Percentiles rank a stretch among this genome's conserved stretches.
These are phyloP conservation scores for Brachionus sp. DNA, from an alignment of 1,140 invertebrate genomes.

Conservation along the genomic window DNA sequence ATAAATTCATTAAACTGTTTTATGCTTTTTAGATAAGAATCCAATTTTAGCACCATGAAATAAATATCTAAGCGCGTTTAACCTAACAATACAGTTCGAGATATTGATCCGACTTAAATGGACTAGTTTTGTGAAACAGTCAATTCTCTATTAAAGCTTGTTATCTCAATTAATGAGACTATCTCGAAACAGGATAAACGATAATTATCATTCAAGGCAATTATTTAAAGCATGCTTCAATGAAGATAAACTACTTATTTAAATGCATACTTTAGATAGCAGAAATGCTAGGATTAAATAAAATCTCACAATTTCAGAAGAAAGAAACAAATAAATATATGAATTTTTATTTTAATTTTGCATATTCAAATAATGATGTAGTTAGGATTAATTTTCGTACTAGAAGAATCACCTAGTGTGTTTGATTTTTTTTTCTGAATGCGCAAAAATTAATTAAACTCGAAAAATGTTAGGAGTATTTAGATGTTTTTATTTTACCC, in stretches of 20 bases:
- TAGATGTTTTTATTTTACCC: not conserved
- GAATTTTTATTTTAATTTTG: not conserved
- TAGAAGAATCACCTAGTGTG: not conserved
- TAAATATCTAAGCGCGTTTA: not conserved
- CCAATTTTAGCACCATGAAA: conserved; percentile 21
- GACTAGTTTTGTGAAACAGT: not conserved
- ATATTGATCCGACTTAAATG: not conserved
- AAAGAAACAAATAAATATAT: not conserved
- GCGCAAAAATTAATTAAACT: not conserved
- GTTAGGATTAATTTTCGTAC: not conserved
- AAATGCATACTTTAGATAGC: not conserved
- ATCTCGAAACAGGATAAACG: not conserved
- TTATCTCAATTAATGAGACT: conserved; percentile 35
- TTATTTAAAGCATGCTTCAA: not conserved
- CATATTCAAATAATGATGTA: not conserved
- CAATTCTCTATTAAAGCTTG: not conserved
- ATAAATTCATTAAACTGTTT: not conserved
- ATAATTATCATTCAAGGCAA: not conserved
- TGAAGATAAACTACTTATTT: not conserved
- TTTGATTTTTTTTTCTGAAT: not conserved
- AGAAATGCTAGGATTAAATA: not conserved
- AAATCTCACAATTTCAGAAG: not conserved
- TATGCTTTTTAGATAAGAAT: not conserved
- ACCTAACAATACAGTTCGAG: not conserved
- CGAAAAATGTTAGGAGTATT: not conserved